phyloP scores from a whole-genome alignment of 1,140 invertebrate genomes.

The Popillia japonica region DNA sequence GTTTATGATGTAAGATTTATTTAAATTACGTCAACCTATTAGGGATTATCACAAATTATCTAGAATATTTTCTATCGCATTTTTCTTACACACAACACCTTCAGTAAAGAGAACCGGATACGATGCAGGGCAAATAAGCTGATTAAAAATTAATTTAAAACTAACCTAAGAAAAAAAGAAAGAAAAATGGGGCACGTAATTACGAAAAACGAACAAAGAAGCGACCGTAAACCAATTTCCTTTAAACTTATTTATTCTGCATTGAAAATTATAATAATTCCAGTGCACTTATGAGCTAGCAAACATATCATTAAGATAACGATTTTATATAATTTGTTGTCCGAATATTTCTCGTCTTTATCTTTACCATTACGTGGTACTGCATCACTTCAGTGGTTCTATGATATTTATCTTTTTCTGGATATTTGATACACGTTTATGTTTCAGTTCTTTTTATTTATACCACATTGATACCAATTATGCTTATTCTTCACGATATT shows the following conservation, averaged over 20 bases:
- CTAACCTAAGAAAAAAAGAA: background rate
- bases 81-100: too few species aligned
- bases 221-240: constrained; percentile 37
- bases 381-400: too few species aligned
- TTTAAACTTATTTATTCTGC: constrained; percentile 39
- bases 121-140: constrained; percentile 20
- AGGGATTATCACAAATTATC: too few species aligned
- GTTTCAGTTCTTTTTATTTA: background rate
- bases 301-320: constrained; percentile 37
- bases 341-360: constrained; percentile 32
- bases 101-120: background rate
- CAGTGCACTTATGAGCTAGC: constrained; percentile 27
- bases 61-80: too few species aligned
- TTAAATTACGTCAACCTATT: too few species aligned
- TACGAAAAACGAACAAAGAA: constrained; percentile 32
- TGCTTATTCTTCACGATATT: too few species aligned
- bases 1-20: too few species aligned
- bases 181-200: background rate
- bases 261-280: constrained; percentile 37
- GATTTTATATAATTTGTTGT: constrained; percentile 39
- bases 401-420: background rate
- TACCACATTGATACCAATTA: background rate
- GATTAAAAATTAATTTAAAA: constrained; percentile 38
- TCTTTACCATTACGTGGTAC: background rate
- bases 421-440: background rate